Percentiles rank a stretch among this genome's conserved stretches.
Conservation (phyloP, 2,888 invertebrate species). For the Dolomedes plantarius region DNA sequence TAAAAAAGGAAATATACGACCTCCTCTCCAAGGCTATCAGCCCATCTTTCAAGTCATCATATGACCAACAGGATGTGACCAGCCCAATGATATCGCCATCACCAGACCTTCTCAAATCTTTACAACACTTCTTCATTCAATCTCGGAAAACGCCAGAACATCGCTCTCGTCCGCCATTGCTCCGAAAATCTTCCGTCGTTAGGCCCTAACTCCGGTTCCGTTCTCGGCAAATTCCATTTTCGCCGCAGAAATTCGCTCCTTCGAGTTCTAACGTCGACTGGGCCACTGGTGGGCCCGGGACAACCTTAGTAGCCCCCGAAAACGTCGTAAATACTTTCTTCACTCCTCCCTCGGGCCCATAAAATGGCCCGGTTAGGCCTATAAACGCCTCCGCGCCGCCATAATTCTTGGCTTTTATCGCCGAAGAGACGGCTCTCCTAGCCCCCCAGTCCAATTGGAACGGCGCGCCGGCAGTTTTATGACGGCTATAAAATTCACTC, state of each 20-base stretch:
- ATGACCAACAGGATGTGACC: neutral
- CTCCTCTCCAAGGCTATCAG: too few relatives aligned
- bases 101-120: neutral
- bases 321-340: conserved; percentile 72
- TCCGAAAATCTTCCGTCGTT: conserved; percentile 25
- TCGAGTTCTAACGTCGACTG: conserved; percentile 30
- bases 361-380: conserved; percentile 73
- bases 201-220: conserved; percentile 46
- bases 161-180: conserved; percentile 57
- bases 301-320: conserved; percentile 68
- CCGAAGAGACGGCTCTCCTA: conserved; percentile 10
- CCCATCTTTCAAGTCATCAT: too few relatives aligned
- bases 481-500: conserved; percentile 70
- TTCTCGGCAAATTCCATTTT: neutral
- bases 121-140: conserved; percentile 9
- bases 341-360: conserved; percentile 73
- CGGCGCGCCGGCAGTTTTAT: conserved; percentile 66
- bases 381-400: conserved; percentile 73
- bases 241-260: conserved; percentile 15
- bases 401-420: conserved; percentile 72
- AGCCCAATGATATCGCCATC: neutral
- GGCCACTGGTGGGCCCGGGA: conserved; percentile 22
- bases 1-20: too few relatives aligned
- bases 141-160: neutral
- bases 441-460: conserved; percentile 53